Base-by-base conservation (phyloP, 1,140 invertebrate genomes). In the Euwallacea similis region DNA sequence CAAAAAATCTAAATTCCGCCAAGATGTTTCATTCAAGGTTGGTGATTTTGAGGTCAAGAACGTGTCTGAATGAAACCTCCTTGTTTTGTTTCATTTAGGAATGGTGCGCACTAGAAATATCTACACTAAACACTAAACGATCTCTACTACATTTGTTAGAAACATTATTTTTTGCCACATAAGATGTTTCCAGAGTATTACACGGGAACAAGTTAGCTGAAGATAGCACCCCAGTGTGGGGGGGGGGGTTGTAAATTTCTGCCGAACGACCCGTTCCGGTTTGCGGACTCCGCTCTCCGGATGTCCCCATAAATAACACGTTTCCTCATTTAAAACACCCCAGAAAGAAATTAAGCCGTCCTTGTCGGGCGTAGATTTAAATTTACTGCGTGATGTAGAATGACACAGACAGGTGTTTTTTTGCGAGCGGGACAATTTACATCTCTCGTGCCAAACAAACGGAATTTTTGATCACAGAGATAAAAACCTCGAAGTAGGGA, bases 271-370 rank as follows among this genome's bases (percentile, higher is more conserved):
- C 43, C 16, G 44, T 63, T 50, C 15, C 62, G 44, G 62, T 65
- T 41, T 53, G 50, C 16, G 15, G 62, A 53, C 46, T 13, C 46
- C 46, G 13, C 54, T 42, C 44, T 63, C 60, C n/a, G 15, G 33
- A 13, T 44, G 42, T 16, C 43, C 58, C 13, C 60, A 63, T 63
- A 63, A 63, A 63, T 63, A 63, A 63, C 16, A 13, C 42, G 42
- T 63, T 43, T 63, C 43, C 43, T 65, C 21, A 65, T 53, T 65
- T 65, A 65, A 65, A 65, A 65, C 62, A 50, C 62, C 47, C 62
- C 54, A 41, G 62, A 54, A 65, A 65, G 62, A 65, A 65, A 65
- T 65, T 65, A 65, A 50, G 62, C 62, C n/a, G 47, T 47, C 46
- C 62, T 65, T 50, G 46, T 50, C 62, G 46, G 33, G 13, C 21